Percentiles rank a stretch among this genome's conserved stretches.
phyloP scores from a whole-genome alignment of 2,113 vertebrate genomes.

The Pangasianodon gigas region DNA sequence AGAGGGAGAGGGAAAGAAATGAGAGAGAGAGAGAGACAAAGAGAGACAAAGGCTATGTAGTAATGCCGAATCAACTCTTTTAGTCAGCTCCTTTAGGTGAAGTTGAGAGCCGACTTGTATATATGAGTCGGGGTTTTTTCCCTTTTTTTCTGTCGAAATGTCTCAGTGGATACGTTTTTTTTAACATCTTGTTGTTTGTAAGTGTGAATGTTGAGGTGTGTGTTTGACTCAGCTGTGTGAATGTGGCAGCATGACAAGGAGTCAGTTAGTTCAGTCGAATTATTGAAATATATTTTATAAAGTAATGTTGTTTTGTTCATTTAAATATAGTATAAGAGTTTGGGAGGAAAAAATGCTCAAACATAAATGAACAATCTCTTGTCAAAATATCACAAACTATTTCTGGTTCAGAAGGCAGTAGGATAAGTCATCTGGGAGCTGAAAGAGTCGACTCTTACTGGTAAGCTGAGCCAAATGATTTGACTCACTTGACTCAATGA shows the following conservation, averaged over 20 bases:
- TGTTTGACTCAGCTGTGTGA: background rate
- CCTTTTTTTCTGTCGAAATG: background rate
- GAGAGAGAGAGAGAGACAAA: background rate
- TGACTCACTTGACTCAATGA: background rate
- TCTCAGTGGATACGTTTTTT: background rate
- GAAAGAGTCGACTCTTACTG: background rate
- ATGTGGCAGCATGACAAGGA: background rate
- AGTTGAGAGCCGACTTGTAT: background rate
- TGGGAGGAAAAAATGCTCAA: background rate
- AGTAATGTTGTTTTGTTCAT: background rate
- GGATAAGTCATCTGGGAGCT: background rate
- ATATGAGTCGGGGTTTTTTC: background rate
- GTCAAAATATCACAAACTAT: background rate
- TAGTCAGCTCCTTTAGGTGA: background rate
- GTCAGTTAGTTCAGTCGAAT: background rate
- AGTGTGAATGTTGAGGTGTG: background rate
- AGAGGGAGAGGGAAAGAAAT: too few relatives aligned
- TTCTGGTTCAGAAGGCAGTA: background rate
- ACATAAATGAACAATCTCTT: background rate
- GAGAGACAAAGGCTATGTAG: background rate
- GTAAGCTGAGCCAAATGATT: background rate
- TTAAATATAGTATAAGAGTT: background rate
- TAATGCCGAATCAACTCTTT: background rate
- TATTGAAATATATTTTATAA: background rate
- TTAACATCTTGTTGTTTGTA: background rate